phyloP scores from a whole-genome alignment of 2,888 invertebrate species.

The Falcaria lacertinaria region DNA sequence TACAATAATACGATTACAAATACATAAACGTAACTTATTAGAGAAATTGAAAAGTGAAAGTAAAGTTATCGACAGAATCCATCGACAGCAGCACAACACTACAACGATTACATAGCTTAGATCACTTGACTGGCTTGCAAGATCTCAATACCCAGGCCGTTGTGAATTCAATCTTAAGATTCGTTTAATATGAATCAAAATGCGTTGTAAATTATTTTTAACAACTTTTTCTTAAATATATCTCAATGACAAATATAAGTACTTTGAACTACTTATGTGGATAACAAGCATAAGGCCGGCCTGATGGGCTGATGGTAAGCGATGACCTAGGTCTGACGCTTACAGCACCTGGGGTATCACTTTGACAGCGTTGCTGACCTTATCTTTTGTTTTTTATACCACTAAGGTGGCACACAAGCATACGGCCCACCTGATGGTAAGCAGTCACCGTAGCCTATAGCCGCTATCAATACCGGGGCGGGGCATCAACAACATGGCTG shows the following conservation, averaged over 20 bases:
- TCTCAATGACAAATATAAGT: not conserved
- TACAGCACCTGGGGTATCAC: too few relatives aligned
- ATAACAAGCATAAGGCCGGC: too few relatives aligned
- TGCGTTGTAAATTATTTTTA: not conserved
- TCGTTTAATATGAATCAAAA: constrained; percentile 5
- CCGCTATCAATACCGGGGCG: not conserved
- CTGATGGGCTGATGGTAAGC: too few relatives aligned
- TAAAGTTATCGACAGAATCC: constrained; percentile 8
- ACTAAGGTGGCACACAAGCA: not conserved
- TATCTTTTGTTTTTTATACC: constrained; percentile 4
- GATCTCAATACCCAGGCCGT: constrained; percentile 5
- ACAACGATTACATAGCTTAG: constrained; percentile 41
- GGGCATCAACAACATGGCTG: too few relatives aligned
- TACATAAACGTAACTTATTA: too few relatives aligned
- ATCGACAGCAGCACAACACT: constrained; percentile 32
- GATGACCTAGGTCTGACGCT: too few relatives aligned
- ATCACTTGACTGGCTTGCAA: constrained; percentile 23
- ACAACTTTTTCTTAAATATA: not conserved
- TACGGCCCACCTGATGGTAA: not conserved
- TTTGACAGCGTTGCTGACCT: too few relatives aligned
- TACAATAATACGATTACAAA: too few relatives aligned
- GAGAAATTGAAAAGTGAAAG: too few relatives aligned
- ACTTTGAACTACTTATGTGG: too few relatives aligned
- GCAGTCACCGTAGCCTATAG: not conserved
- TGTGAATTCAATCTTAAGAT: constrained; percentile 9